These are phyloP conservation scores for Aplysia californica DNA, from an alignment of 1,140 invertebrate species.

Conservation along the genomic window DNA sequence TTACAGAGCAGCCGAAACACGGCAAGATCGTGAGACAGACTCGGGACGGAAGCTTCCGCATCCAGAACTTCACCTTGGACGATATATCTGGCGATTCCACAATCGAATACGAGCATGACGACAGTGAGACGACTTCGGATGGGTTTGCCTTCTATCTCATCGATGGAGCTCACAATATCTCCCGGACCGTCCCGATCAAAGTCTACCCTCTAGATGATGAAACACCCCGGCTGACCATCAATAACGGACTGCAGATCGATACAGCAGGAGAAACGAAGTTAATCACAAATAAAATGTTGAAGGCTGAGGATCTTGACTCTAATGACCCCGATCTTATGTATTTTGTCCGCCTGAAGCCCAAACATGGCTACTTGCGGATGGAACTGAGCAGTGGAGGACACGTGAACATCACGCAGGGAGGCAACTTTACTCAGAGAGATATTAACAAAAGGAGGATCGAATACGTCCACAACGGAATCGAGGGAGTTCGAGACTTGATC, in stretches of 20 bases:
- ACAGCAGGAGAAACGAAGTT: conserved; percentile 58
- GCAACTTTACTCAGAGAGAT: conserved; percentile 67
- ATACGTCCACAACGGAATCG: conserved; percentile 64
- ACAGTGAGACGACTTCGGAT: conserved; percentile 65
- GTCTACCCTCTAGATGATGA: conserved; percentile 67
- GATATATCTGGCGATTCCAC: conserved; percentile 62
- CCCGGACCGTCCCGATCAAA: conserved; percentile 60
- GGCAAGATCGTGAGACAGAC: conserved; percentile 64
- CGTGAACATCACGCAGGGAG: conserved; percentile 59
- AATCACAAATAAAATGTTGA: conserved; percentile 62
- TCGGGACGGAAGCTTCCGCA: conserved; percentile 46
- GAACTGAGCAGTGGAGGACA: conserved; percentile 26
- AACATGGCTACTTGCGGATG: conserved; percentile 61
- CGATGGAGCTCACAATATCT: conserved; percentile 64
- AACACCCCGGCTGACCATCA: conserved; percentile 64
- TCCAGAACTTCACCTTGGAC: conserved; percentile 62
- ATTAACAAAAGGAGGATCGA: conserved; percentile 60
- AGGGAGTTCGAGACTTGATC: conserved; percentile 65
- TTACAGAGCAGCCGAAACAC: conserved; percentile 62
- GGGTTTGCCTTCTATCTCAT: conserved; percentile 63
- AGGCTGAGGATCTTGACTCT: conserved; percentile 67
- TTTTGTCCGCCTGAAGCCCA: conserved; percentile 60
- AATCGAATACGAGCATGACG: conserved; percentile 68
- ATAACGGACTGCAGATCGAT: conserved; percentile 67
- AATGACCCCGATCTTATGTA: conserved; percentile 59